Evolutionary conservation across 2,113 vertebrate genomes (phyloP).

Genomic region (Fregetta grallaria): DNA sequence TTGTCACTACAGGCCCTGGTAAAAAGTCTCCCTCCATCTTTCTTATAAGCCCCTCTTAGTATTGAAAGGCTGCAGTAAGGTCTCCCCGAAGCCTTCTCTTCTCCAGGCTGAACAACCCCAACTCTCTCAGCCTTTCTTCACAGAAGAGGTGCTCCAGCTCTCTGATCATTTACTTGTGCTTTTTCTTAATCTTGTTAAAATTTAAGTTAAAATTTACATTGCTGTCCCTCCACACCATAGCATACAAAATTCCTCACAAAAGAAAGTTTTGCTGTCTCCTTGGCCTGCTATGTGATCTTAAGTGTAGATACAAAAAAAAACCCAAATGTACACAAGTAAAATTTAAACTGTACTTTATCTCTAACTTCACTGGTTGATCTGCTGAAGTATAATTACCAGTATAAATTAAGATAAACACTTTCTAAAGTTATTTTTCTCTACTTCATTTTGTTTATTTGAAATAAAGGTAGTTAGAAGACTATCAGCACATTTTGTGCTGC

Average conservation of each 20-base stretch:
- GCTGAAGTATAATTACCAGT: not conserved
- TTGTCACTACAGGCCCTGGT: not conserved
- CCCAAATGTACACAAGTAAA: not conserved
- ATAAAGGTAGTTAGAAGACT: not conserved
- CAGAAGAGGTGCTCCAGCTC: not conserved
- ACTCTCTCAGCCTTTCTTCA: not conserved
- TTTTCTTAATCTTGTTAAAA: not conserved
- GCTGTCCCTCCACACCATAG: not conserved
- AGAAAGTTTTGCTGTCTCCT: not conserved
- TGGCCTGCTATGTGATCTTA: not conserved
- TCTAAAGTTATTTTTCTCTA: not conserved
- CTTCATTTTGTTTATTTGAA: not conserved
- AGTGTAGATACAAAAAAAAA: not conserved
- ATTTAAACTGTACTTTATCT: not conserved
- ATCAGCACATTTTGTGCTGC: not conserved
- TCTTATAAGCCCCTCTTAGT: not conserved
- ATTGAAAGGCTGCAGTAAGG: not conserved
- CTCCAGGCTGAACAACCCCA: not conserved
- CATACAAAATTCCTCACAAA: not conserved
- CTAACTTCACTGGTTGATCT: not conserved
- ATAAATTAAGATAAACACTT: not conserved
- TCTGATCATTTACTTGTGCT: not conserved
- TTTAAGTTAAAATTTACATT: not conserved
- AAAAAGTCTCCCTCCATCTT: not conserved
- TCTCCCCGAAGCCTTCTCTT: not conserved